Evolutionary conservation across 2,888 invertebrate genomes (phyloP).

Genomic region (Syritta pipiens): DNA sequence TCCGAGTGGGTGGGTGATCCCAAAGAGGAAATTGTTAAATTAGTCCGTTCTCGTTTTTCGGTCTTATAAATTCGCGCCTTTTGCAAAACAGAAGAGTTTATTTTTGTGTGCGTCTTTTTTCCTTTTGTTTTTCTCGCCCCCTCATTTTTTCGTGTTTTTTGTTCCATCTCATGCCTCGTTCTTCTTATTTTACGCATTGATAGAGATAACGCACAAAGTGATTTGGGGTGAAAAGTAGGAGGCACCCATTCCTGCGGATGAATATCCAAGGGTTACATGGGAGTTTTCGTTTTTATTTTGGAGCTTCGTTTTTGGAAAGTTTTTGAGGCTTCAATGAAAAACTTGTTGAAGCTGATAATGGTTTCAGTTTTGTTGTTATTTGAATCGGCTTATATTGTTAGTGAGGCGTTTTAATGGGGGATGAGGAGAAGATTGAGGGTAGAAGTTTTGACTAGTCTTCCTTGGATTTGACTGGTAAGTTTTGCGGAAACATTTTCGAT

Average conservation of each 20-base stretch:
- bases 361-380: conserved; percentile 23
- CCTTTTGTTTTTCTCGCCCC: not conserved
- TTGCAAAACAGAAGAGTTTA: not conserved
- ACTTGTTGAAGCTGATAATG: conserved; percentile 27
- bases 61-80: conserved; percentile 29
- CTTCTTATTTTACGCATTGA: conserved; percentile 20
- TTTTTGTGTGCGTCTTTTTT: not conserved
- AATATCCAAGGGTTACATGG: no score
- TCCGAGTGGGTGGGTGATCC: not conserved
- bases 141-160: not conserved
- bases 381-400: conserved; percentile 30
- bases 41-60: conserved; percentile 14
- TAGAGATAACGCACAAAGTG: conserved; percentile 15
- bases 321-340: not conserved
- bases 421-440: no score
- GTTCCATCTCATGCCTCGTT: not conserved
- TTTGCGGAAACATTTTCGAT: no score
- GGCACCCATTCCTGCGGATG: no score
- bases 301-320: no score
- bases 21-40: conserved; percentile 19
- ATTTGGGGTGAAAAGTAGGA: no score
- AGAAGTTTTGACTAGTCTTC: no score
- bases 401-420: no score
- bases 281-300: no score
- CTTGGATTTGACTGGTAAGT: no score